Conservation (phyloP, 2,888 invertebrate species). For the Ariolimax columbianus region DNA sequence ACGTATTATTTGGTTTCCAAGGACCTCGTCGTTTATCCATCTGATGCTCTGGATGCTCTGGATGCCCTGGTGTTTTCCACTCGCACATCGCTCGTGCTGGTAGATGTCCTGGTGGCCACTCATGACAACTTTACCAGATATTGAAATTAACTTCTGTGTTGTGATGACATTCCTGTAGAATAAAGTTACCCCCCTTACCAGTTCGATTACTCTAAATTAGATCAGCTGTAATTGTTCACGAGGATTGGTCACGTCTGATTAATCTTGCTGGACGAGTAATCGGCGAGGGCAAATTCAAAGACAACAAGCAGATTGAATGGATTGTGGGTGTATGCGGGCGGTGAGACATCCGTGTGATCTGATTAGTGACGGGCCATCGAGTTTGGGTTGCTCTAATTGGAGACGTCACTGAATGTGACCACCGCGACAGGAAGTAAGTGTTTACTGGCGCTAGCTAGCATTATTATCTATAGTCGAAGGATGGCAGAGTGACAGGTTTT, state of each 20-base stretch:
- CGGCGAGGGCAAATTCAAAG: slow-evolving; percentile 12
- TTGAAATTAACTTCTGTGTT: background rate
- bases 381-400: background rate
- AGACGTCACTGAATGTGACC: background rate
- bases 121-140: too few species aligned
- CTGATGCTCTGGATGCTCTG: too few species aligned
- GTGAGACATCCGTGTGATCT: slow-evolving; percentile 13
- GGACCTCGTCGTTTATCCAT: too few species aligned
- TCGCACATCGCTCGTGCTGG: too few species aligned
- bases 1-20: too few species aligned
- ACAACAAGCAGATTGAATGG: slow-evolving; percentile 20
- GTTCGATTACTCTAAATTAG: background rate
- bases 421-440: background rate
- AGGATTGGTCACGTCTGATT: slow-evolving; percentile 11
- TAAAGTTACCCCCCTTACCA: background rate
- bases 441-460: background rate
- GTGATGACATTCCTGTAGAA: background rate
- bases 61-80: too few species aligned
- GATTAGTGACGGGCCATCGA: background rate
- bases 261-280: slow-evolving; percentile 17
- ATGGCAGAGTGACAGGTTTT: too few species aligned
- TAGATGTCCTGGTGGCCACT: too few species aligned
- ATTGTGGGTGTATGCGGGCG: background rate
- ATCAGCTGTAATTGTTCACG: background rate
- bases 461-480: too few species aligned